Evolutionary conservation across 1,140 invertebrate species (phyloP).

Genomic region (Neodiprion fabricii): DNA sequence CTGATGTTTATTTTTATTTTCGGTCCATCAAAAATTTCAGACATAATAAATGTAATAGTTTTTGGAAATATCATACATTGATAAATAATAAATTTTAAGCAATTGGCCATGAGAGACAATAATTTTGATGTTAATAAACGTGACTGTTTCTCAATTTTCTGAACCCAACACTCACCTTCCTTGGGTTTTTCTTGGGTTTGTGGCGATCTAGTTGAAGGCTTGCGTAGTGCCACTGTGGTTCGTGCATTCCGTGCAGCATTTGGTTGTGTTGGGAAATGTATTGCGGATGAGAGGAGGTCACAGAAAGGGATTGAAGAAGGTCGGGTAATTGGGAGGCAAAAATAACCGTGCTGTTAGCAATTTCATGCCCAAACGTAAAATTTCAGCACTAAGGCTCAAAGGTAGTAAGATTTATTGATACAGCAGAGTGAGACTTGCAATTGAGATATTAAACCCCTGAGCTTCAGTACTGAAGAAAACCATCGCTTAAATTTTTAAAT

Average conservation of each 20-base stretch:
- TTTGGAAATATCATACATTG: background rate
- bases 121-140: background rate
- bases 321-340: slow-evolving; percentile 36
- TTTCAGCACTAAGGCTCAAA: background rate
- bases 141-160: background rate
- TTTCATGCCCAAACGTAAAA: slow-evolving; percentile 47
- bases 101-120: background rate
- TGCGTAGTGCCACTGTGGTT: slow-evolving; percentile 55
- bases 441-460: background rate
- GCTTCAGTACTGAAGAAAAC: background rate
- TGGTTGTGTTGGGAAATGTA: slow-evolving; percentile 33
- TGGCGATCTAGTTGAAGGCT: slow-evolving; percentile 56
- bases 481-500: background rate
- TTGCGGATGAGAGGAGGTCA: background rate
- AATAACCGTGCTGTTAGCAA: slow-evolving; percentile 58
- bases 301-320: slow-evolving; percentile 20
- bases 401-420: background rate
- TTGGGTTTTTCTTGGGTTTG: slow-evolving; percentile 56
- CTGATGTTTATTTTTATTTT: background rate
- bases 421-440: background rate
- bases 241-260: slow-evolving; percentile 59
- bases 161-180: slow-evolving; percentile 55
- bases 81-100: background rate
- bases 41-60: no score
- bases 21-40: no score